Evolutionary conservation across 2,113 vertebrate genomes (phyloP), one percentile per base, ranked within the genome.

Genomic region (Pelecanoides urinatrix): DNA sequence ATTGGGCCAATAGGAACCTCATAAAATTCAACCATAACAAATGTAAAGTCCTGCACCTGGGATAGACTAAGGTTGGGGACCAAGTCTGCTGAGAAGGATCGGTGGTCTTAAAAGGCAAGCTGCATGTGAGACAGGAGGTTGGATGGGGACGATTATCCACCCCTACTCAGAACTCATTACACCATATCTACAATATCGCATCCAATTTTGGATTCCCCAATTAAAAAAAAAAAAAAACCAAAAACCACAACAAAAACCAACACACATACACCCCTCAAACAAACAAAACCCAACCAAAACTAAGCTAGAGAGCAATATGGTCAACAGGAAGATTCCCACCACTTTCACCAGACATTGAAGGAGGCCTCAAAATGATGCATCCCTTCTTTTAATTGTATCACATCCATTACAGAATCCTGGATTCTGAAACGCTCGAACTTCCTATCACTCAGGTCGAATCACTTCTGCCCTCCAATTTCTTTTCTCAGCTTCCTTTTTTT

Each of bases 91-190:
- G 36, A 56, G 45, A 56, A 81, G 29, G 42, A 38, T 14, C 0
- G 0, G 29, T 21, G 25, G 22, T 50, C 34, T 52, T 70, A 42
- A 61, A 77, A 56, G 25, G 32, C 42, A 59, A 84, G 62, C 23
- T 52, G 38, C 34, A 30, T 0, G 0, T 13, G 27, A 58, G 27
- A 27, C 23, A 53, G 42, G 27, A 38, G 1, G 7, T 13, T 13
- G 5, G 68, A 80, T 7, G 13, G 34, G 16, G 72, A 36, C 4
- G 53, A 61, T 18, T 30, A 29, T 18, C 20, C 56, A 63, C 9
- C 49, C 38, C 61, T 45, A 23, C 27, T 36, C 78, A 45, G 61
- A 36, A 62, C 8, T 9, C 6, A 2, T 27, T 6, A 50, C 3
- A 63, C 9, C 6, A 2, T 2, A 59, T 1, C 32, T 45, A 40